Base-by-base conservation (phyloP, 1,140 invertebrate genomes). In the Dinoponera quadriceps region DNA sequence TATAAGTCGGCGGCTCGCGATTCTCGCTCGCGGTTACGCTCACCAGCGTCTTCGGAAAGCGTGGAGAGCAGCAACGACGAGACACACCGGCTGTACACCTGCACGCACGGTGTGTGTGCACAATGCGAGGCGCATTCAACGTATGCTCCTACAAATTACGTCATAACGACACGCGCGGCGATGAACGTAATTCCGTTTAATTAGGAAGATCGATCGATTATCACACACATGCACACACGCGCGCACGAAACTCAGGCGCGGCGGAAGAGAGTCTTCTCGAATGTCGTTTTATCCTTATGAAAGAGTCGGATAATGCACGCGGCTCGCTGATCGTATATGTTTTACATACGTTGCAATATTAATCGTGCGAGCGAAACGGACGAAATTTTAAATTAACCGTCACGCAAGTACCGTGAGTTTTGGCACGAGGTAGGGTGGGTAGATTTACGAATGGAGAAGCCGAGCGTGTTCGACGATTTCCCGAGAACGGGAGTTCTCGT, bases 1-100 rank as follows among this genome's bases (percentile, higher is more conserved):
- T 83, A 54, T 54, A 63, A 86, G 75, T 59, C 27, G 48, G 82
- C 25, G 44, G 55, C 75, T 85, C 83, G 80, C 84, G 59, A 85
- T 84, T 84, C 57, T 72, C 54, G 69, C 66, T 84, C 60, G 66
- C 65, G 66, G 92, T 93, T 90, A 93, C 91, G 91, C 92, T 92
- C 82, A 82, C 90, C 80, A 91, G 88, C 90, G 72, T 93, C 91
- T 92, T 92, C 91, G 91, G 93, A 93, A 94, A 94, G 93, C 93
- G 93, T 93, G 92, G 91, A 93, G 90, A 92, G 81, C 38, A 54
- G 14, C 11, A 33, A 29, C 14, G 16, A 48, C 80, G 27, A 83
- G 33, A 77, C 82, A 82, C 38, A 11, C 38, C 38, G 38, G 68
- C 65, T 81, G 65, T 59, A 60, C n/a, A 29, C 33, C 71, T 49